A percentile compares a stretch with the other conserved stretches of the same genome.
phyloP scores from a whole-genome alignment of 2,888 invertebrate species.

The Rhamphomyia laevipes region DNA sequence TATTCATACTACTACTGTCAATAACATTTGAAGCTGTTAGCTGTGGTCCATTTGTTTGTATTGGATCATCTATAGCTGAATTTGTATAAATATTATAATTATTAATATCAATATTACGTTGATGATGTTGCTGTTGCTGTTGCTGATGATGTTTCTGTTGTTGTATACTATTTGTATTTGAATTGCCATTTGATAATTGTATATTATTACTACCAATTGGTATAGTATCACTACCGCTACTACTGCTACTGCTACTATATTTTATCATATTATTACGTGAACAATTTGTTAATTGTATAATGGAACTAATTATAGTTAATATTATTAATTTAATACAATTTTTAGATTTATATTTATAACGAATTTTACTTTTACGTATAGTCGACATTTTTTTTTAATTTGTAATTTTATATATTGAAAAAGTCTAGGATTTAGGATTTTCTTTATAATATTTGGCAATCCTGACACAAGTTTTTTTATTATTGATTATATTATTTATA shows the following conservation, averaged over 20 bases:
- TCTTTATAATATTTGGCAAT: too few species aligned
- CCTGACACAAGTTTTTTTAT: too few species aligned
- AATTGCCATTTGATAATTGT: not conserved
- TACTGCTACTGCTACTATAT: not conserved
- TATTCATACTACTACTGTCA: conserved; percentile 1
- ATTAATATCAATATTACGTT: conserved; percentile 7
- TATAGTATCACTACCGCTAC: not conserved
- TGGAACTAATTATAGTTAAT: not conserved
- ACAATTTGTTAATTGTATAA: not conserved
- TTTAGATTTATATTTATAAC: not conserved
- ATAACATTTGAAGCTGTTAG: not conserved
- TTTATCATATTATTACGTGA: not conserved
- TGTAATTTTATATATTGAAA: not conserved
- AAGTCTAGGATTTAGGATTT: too few species aligned
- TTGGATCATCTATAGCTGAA: conserved; percentile 10
- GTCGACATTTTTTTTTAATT: not conserved
- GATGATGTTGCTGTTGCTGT: not conserved
- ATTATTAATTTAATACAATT: not conserved
- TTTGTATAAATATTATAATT: conserved; percentile 11
- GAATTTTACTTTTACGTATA: not conserved
- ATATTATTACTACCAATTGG: not conserved
- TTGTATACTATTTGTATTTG: conserved; percentile 5
- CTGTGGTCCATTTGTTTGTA: too few species aligned
- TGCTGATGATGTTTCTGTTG: not conserved
- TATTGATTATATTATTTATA: too few species aligned